Conservation (phyloP, 2,797 vertebrate genomes). For the Erethizon dorsatum region DNA sequence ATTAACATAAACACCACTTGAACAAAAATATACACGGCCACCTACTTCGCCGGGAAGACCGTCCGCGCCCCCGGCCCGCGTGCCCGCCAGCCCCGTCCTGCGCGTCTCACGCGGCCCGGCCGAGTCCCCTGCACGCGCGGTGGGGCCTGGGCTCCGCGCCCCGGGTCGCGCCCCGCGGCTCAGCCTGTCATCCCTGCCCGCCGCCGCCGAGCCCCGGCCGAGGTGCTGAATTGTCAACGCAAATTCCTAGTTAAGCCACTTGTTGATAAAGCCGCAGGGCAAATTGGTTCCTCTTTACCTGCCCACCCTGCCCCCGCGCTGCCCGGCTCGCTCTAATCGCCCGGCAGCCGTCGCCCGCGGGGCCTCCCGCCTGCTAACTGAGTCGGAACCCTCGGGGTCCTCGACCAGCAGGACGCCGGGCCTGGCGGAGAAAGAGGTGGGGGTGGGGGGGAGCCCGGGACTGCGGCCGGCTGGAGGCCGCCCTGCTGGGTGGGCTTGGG, state of each 20-base stretch:
- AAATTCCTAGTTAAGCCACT: constrained; percentile 75
- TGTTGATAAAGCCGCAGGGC: constrained; percentile 60
- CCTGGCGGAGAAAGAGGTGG: not conserved
- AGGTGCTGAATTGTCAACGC: constrained; percentile 69
- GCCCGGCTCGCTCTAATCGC: not conserved
- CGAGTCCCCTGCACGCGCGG: not conserved
- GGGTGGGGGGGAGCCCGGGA: not conserved
- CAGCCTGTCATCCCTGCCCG: not conserved
- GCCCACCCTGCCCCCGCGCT: not conserved
- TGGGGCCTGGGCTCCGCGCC: not conserved
- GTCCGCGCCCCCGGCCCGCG: constrained; percentile 83
- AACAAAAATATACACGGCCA: constrained; percentile 98
- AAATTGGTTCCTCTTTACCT: constrained; percentile 69
- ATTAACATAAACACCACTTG: constrained; percentile 97
- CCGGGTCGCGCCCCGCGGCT: not conserved
- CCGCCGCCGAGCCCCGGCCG: not conserved
- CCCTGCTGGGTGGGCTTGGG: not conserved
- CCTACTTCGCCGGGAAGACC: constrained; percentile 93
- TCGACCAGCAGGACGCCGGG: not conserved
- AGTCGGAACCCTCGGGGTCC: rapidly evolving
- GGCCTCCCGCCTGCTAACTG: not conserved
- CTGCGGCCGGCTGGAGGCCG: not conserved
- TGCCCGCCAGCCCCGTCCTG: not conserved
- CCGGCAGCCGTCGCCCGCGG: not conserved
- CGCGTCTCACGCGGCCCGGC: not conserved